Base-by-base conservation (phyloP, 2,888 invertebrate genomes). In the Campopleginae sp. region DNA sequence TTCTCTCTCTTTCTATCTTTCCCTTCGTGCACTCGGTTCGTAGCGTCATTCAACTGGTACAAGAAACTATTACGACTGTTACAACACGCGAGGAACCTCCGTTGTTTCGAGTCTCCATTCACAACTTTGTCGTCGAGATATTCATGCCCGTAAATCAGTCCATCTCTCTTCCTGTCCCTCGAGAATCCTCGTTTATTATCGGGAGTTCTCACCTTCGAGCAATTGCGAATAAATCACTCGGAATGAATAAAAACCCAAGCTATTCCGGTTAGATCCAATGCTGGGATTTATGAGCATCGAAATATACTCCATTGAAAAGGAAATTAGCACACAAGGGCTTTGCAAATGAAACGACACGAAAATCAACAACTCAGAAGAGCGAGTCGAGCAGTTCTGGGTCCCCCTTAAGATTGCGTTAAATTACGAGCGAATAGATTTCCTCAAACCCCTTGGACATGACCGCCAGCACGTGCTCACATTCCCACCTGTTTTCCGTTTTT, bases 31-130 rank as follows among this genome's bases (percentile, higher is more conserved):
- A 33, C 38, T 79, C 74, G 70, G 58, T 61, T 38, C 81, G 75
- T 61, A 65, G 79, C 85, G 82, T 85, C 82, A 75, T 82, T 84
- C 86, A 90, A 89, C 88, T 89, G 38, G 8, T 38, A 89, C 91
- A 91, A 92, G 90, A 91, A 91, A 58, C 91, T 91, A 91, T 90
- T 90, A 42, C 72, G 17, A 90, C 63, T 76, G 54, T 84, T 84
- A 80, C 91, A 90, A 91, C 90, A 86, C 86, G 79, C 86, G 61
- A 83, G 86, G 85, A 83, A 87, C 86, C 89, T 86, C 87, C 88
- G 90, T 89, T 91, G 89, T 91, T 91, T 90, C 88, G 86, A 54
- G 70, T 14, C 89, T 81, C 76, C 79, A 76, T 81, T 84, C 78
- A 76, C 58, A 86, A 84, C 88, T 87, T 88, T 86, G 87, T 86